Evolutionary conservation across 30 jellyfish, hydroid and myxozoan genomes (phyloP), one percentile per base, ranked within the genome.

Genomic region (Hydra vulgaris): DNA sequence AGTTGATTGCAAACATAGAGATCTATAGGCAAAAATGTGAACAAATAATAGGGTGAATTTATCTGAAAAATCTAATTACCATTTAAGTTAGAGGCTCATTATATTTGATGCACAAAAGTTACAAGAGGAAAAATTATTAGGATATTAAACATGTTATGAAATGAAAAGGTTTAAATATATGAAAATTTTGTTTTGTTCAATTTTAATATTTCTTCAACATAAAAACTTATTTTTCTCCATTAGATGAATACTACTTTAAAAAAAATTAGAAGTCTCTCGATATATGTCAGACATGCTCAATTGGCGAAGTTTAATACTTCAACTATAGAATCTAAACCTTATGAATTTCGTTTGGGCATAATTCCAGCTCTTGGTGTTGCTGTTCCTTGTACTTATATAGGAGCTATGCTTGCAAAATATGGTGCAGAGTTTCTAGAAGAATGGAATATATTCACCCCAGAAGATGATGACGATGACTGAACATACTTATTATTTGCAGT

Each of bases 391-490:
- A 70, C 52, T 25, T 88, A 88, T 27, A 3, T 88, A 26, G 96
- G 96, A 27, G 96, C 96, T 72, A 61, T 82, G 53, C 15, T 75
- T 66, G 82, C 96, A 17, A 88, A 88, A 70, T 21, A 78, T n/a
- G 94, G 94, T 71, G 96, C 96, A 0, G 94, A 88, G 20, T 88
- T 88, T 85, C 61, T 88, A 75, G 96, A 88, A 74, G 96, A 88
- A n/a, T 88, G 96, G 96, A 83, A 88, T 74, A 83, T 88, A 17
- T 88, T 88, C 84, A 89, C 80, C 12, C 96, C 96, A 15, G 96
- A 88, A n/a, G 96, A 88, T 68, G 96, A 88, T 17, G 96, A 88
- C 15, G 96, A 88, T 61, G 61, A 40, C 12, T 40, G 61, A 40
- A 3, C 5, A 40, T 12, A 12, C 61, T 12, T 81, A 53, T 40